Evolutionary conservation across 2,797 vertebrate genomes (phyloP), one percentile per base, ranked within the genome.

Genomic region (Acanthurus lineatus): DNA sequence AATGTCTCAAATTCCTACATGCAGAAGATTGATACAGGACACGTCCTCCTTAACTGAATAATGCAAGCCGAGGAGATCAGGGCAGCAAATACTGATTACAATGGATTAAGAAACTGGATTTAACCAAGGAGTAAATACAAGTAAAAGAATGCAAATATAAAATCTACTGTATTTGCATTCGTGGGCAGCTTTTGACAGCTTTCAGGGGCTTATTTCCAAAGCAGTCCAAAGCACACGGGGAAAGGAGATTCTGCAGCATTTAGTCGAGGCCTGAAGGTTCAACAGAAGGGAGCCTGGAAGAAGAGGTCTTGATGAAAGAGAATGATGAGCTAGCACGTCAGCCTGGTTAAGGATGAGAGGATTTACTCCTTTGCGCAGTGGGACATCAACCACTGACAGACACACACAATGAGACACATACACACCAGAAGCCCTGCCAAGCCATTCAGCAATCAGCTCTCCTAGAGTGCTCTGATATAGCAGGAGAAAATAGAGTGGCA

Each of bases 221-320:
- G 57, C 52, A 69, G 73, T 63, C 61, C 62, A 62, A 57, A 62
- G 48, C 47, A 48, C 32, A 53, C 9, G 49, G 63, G 32, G 54
- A 69, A 47, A 71, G 61, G 32, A 72, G 38, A 76, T 35, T 40
- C 78, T 68, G 51, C 79, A 56, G 79, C 71, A 64, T 86, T 88
- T 77, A 83, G 67, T 44, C 1, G 0, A 32, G 28, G 74, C 72
- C 71, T 53, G 66, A 79, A 68, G 78, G 73, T 90, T 91, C 83
- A 86, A 84, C 83, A 58, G 73, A 85, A 84, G 85, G 82, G 67
- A 80, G 79, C 35, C 67, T n/a, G 44, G 74, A 60, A 73, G 77
- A 73, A 76, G 79, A 81, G 76, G 67, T 45, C 59, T 70, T 91
- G 88, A 94, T 92, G 83, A 92, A 90, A 84, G 81, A 84, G 68